These are phyloP conservation scores for Nyctibius grandis DNA, from an alignment of 2,797 vertebrate species.

Conservation along the genomic window DNA sequence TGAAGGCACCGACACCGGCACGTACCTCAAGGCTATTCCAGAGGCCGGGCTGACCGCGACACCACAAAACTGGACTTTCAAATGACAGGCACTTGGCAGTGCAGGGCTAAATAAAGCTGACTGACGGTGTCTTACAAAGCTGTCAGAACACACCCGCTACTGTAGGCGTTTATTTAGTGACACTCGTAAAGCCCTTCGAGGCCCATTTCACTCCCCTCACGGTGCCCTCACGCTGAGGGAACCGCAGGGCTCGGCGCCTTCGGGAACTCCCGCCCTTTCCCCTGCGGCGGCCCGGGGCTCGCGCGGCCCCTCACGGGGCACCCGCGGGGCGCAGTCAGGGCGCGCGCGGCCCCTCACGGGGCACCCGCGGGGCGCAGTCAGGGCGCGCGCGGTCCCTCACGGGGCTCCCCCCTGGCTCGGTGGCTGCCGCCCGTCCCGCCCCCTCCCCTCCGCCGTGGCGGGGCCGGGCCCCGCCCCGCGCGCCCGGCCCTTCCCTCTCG, in stretches of 20 bases:
- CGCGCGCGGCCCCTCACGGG: too few species aligned
- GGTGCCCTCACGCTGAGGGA: neutral
- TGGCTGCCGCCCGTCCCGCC: neutral
- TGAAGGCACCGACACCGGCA: too few species aligned
- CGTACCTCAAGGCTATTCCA: neutral
- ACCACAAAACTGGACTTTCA: neutral
- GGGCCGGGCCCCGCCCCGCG: neutral
- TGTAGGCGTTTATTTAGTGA: too few species aligned
- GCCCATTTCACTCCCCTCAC: neutral
- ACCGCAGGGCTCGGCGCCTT: neutral
- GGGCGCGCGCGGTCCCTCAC: too few species aligned
- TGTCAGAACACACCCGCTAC: accelerated
- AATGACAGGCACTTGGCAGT: accelerated
- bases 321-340: too few species aligned
- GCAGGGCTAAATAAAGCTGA: accelerated
- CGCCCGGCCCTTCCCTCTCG: neutral
- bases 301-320: too few species aligned
- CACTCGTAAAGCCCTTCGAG: neutral
- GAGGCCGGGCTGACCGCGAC: neutral
- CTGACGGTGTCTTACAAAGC: neutral
- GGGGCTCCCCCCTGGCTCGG: too few species aligned
- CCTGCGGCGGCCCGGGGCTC: too few species aligned
- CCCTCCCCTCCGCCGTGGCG: neutral
- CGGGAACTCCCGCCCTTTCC: neutral
- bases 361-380: too few species aligned